These are phyloP conservation scores for Drosophila seguyi DNA, from an alignment of 1,140 invertebrate species.

Conservation along the genomic window DNA sequence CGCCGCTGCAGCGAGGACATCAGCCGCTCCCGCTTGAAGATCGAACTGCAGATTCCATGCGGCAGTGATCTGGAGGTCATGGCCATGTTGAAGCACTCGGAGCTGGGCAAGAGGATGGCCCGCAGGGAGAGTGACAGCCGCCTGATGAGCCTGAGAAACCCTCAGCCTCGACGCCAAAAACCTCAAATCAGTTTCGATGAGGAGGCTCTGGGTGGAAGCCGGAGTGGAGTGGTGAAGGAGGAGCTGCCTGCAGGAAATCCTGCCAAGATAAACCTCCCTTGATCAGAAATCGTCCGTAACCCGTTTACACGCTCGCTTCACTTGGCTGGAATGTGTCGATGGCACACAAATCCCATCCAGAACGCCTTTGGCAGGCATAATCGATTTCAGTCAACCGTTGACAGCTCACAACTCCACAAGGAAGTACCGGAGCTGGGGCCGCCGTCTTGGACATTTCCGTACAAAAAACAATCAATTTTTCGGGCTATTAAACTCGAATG, in stretches of 20 bases:
- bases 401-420: conserved; percentile 45
- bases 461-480: conserved; percentile 85
- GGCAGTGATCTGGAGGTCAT: conserved; percentile 74
- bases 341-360: conserved; percentile 69
- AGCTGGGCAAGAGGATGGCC: conserved; percentile 18
- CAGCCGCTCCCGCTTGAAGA: conserved; percentile 70
- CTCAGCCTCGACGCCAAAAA: conserved; percentile 43
- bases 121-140: conserved; percentile 60
- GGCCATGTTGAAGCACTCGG: conserved; percentile 73
- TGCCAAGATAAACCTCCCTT: conserved; percentile 4
- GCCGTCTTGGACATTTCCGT: conserved; percentile 70
- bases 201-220: conserved; percentile 22
- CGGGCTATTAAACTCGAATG: conserved; percentile 85
- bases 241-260: conserved; percentile 12
- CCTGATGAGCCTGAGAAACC: conserved; percentile 26
- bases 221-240: conserved; percentile 2
- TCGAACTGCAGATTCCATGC: conserved; percentile 74
- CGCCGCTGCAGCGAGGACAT: conserved; percentile 75
- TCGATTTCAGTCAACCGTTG: conserved; percentile 73
- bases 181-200: conserved; percentile 81
- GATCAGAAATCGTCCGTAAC: conserved; percentile 72
- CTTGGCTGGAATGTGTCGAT: conserved; percentile 57
- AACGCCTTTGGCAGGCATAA: conserved; percentile 69
- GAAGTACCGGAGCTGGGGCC: conserved; percentile 8
- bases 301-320: conserved; percentile 80